These are phyloP conservation scores for Corythaeola cristata DNA, from an alignment of 2,113 vertebrate species.

Conservation along the genomic window DNA sequence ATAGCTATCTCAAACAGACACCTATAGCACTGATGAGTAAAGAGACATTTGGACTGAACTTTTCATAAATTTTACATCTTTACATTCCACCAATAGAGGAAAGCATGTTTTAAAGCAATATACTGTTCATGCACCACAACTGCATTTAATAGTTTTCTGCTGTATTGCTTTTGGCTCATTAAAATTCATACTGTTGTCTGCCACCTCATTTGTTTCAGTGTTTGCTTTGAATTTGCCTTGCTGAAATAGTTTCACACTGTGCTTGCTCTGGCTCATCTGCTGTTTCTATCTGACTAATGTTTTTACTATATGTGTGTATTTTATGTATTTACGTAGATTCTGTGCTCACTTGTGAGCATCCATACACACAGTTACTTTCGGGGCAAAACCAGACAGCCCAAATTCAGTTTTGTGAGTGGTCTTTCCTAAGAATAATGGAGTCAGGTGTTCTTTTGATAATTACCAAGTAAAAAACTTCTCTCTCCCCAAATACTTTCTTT, in stretches of 20 bases:
- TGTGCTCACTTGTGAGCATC: neutral
- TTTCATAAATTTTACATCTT: conserved; percentile 14
- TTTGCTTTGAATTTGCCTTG: conserved; percentile 70
- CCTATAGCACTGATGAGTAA: conserved; percentile 3
- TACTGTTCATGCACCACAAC: conserved; percentile 63
- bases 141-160: conserved; percentile 65
- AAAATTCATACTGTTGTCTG: conserved; percentile 67
- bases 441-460: neutral
- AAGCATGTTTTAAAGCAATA: conserved; percentile 56
- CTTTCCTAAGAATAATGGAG: neutral
- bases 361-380: neutral
- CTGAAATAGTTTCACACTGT: conserved; percentile 60
- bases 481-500: neutral
- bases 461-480: neutral
- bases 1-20: neutral
- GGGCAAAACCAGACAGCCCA: neutral
- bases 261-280: conserved; percentile 26
- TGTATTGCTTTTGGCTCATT: conserved; percentile 62
- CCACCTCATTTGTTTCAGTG: conserved; percentile 66
- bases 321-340: conserved; percentile 12
- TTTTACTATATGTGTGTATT: conserved; percentile 10
- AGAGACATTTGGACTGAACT: neutral
- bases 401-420: neutral
- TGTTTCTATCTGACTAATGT: conserved; percentile 34
- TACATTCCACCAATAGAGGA: conserved; percentile 31